Percentiles rank a stretch among this genome's conserved stretches.
Conservation (phyloP, 2,888 invertebrate species). For the Drosophila putrida region DNA sequence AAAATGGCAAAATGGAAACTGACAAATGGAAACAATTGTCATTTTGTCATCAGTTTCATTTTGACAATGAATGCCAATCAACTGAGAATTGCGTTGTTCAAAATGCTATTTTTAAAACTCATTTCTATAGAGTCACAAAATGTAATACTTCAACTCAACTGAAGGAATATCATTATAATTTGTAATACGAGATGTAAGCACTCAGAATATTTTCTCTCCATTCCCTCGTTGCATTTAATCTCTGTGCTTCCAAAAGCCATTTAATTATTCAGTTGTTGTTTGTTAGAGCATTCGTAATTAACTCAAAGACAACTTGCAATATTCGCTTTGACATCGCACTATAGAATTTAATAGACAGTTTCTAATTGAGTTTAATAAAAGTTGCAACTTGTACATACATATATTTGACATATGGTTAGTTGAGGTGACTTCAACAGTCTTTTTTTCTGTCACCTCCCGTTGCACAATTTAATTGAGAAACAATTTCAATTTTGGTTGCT, state of each 20-base stretch:
- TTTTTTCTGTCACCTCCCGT: conserved; percentile 1
- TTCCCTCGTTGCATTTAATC: not conserved
- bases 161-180: conserved; percentile 12
- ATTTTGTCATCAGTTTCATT: not conserved
- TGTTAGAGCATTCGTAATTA: conserved; percentile 3
- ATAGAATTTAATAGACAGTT: conserved; percentile 5
- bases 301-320: not conserved
- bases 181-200: conserved; percentile 4
- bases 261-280: conserved; percentile 17
- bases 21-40: conserved; percentile 6
- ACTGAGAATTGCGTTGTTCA: conserved; percentile 1
- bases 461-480: conserved; percentile 41
- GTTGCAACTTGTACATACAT: not conserved
- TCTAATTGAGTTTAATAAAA: conserved; percentile 5
- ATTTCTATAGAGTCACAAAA: not conserved
- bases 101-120: not conserved
- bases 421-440: not conserved
- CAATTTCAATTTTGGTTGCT: conserved; percentile 45
- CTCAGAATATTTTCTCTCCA: not conserved
- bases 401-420: not conserved
- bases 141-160: not conserved
- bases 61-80: conserved; percentile 17
- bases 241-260: not conserved
- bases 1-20: not conserved
- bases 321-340: not conserved